Evolutionary conservation across 1,140 invertebrate species (phyloP), one percentile per base, ranked within the genome.

Genomic region (Drosophila bifasciata): DNA sequence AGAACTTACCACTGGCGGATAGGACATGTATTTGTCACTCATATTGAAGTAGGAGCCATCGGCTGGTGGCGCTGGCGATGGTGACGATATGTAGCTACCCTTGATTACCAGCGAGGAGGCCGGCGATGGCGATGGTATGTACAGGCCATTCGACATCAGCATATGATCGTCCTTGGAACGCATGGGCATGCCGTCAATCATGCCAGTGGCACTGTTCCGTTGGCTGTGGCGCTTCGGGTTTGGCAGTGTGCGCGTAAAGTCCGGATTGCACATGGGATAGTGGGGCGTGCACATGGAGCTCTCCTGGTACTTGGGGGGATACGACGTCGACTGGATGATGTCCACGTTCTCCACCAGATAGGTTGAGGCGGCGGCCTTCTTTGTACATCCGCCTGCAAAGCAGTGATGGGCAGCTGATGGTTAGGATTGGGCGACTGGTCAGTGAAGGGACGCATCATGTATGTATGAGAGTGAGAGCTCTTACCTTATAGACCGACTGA

Each of bases 41-140:
- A 96, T 95, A 89, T 96, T 96, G 92, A 95, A 96, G 89, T 96
- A 96, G 51, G 95, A 96, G 56, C 95, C 95, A 91, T 96, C 95
- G 39, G 95, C 93, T 13, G 95, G 95, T 50, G 95, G 95, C 89
- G 95, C 95, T 50, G 95, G 95, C 59, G 95, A 95, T 5, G 89
- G 89, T 17, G 89, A 90, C 21, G 89, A 90, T 72, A 90, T 90
- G 94, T 90, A 90, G 57, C 89, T 90, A 16, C 89, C 89, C 68
- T 90, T 90, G 44, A 90, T 90, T 16, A 90, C 89, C 77, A 90
- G 64, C 32, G 89, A 90, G 32, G 89, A 90, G 66, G 89, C 89
- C 0, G 89, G 89, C 50, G 89, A 90, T 1, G 89, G 89, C 1
- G 89, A 90, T 1, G 89, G 89, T 59, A 90, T 90, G 21, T 90